Conservation (phyloP, 2,113 vertebrate species). For the Butastur rufipennis region DNA sequence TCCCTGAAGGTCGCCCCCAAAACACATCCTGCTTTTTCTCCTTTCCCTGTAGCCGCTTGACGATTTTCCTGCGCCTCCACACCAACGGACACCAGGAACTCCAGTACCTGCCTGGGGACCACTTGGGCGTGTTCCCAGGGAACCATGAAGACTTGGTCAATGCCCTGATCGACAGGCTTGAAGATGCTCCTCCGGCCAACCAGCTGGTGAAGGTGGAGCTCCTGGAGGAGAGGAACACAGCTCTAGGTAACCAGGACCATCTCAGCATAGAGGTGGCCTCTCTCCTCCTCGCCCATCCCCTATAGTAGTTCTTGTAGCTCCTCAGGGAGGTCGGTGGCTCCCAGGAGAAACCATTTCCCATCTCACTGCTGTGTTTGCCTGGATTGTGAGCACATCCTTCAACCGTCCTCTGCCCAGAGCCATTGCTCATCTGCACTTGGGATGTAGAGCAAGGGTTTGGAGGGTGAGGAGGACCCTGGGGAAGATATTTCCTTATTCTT, state of each 20-base stretch:
- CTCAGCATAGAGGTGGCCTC: accelerated
- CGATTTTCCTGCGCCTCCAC: constrained; percentile 91
- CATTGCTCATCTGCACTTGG: neutral
- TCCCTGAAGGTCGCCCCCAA: neutral
- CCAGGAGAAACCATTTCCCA: neutral
- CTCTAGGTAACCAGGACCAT: constrained; percentile 77
- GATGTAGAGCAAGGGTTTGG: neutral
- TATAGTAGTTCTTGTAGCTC: neutral
- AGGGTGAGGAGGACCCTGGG: neutral
- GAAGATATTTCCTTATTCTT: neutral
- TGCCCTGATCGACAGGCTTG: constrained; percentile 88
- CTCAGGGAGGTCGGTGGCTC: neutral
- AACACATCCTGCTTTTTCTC: neutral
- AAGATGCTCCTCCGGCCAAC: constrained; percentile 89
- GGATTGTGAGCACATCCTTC: neutral
- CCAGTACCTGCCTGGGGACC: constrained; percentile 91
- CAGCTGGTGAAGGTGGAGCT: constrained; percentile 95
- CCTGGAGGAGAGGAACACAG: constrained; percentile 91
- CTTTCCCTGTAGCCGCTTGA: constrained; percentile 80
- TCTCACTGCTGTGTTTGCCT: neutral
- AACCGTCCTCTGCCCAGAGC: neutral
- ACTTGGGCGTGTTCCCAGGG: constrained; percentile 91
- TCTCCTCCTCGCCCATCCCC: neutral
- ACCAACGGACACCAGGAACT: constrained; percentile 86
- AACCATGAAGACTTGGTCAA: constrained; percentile 93